These are phyloP conservation scores for Notiomystis cincta DNA, from an alignment of 2,113 vertebrate genomes.

Conservation along the genomic window DNA sequence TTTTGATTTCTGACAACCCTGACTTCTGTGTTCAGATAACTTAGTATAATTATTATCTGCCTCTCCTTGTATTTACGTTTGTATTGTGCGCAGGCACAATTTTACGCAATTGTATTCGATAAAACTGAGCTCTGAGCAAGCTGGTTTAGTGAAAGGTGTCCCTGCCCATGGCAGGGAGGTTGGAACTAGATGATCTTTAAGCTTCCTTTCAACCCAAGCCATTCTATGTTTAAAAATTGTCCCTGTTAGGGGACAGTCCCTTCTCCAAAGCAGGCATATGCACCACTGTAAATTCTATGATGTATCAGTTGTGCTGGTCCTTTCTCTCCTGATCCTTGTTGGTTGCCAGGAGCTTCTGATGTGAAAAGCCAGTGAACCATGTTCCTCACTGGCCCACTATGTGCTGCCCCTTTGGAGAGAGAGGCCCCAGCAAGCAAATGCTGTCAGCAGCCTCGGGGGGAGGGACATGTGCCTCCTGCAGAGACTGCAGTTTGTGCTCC, in stretches of 20 bases:
- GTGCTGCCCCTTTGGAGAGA: neutral
- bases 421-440: neutral
- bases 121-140: neutral
- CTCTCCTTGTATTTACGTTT: neutral
- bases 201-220: neutral
- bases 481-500: neutral
- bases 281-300: neutral
- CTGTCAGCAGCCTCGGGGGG: neutral
- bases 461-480: neutral
- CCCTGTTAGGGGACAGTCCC: neutral
- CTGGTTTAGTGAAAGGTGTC: neutral
- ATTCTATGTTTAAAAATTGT: neutral
- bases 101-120: neutral
- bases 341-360: neutral
- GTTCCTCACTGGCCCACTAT: neutral
- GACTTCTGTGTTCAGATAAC: neutral
- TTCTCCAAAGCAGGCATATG: neutral
- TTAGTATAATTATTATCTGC: neutral
- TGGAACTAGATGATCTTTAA: neutral
- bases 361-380: neutral
- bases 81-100: neutral
- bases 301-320: neutral
- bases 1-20: constrained; percentile 43
- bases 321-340: neutral
- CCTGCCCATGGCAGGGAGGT: neutral